Percentiles rank a stretch among this genome's conserved stretches.
phyloP scores from a whole-genome alignment of 2,888 invertebrate genomes.

The Xestia ashworthii region DNA sequence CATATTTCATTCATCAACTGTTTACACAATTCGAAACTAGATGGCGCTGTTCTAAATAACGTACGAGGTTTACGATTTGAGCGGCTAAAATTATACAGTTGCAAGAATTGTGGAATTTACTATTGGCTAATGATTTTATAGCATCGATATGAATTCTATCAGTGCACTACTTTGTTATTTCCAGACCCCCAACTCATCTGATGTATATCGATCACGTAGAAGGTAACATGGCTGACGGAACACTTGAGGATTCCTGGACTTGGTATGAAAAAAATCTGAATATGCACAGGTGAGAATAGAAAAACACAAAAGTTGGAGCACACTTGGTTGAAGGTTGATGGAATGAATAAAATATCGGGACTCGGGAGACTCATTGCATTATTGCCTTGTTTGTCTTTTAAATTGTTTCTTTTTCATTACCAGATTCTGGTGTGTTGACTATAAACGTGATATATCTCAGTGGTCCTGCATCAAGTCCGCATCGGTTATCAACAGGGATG shows the following conservation, averaged over 20 bases:
- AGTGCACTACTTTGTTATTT: slow-evolving; percentile 46
- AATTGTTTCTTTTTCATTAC: slow-evolving; percentile 15
- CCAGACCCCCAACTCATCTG: slow-evolving; percentile 93
- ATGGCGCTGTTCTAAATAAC: slow-evolving; percentile 41
- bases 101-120: neutral
- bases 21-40: slow-evolving; percentile 17
- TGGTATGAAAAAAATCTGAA: slow-evolving; percentile 94
- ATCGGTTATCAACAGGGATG: slow-evolving; percentile 98
- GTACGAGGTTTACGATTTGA: neutral
- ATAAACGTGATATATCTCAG: slow-evolving; percentile 97
- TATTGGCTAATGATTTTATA: neutral
- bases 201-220: slow-evolving; percentile 98
- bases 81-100: too few relatives aligned
- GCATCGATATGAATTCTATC: neutral
- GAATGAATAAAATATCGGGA: neutral
- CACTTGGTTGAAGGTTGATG: neutral
- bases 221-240: slow-evolving; percentile 98
- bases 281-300: slow-evolving; percentile 87
- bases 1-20: neutral
- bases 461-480: slow-evolving; percentile 98
- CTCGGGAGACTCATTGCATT: neutral
- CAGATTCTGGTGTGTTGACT: slow-evolving; percentile 99
- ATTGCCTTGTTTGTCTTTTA: neutral
- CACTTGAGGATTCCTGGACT: slow-evolving; percentile 96
- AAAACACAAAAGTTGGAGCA: neutral